Evolutionary conservation across 2,797 vertebrate species (phyloP), one percentile per base, ranked within the genome.

Genomic region (Ibycter americanus): DNA sequence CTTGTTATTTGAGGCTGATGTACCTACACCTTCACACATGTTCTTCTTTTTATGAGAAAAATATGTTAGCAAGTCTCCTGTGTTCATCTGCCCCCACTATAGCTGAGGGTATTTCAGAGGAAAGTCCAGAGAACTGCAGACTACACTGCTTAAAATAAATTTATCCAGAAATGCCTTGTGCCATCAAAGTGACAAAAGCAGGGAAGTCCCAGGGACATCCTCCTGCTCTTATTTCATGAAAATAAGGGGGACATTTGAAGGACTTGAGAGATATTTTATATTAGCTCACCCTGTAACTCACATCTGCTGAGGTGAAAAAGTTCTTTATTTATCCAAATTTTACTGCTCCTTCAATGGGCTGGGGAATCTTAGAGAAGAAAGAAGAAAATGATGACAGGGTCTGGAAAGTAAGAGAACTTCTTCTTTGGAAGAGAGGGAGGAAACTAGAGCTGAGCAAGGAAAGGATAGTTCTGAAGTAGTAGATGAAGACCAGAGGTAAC

Each of bases 11-110:
- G 59, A 73, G 46, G 29, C 5, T 58, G 42, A 68, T 5, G 2
- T 20, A 71, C 13, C 25, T 36, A 40, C 7, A 34, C 0, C 19
- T 49, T 80, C 51, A 65, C 7, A 22, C 2, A 12, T 0, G 1
- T 47, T 67, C 34, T 23, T 62, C 29, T 65, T 84, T 66, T 34
- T 9, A 36, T 21, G 23, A 72, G 42, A 36, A 77, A 83, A 66
- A 26, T 6, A 1, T 4, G 3, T 42, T 52, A 68, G 21, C 12
- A 40, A 36, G 34, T 54, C 29, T 58, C 14, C 51, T 59, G 8
- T 70, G 54, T 15, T 82, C 38, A 49, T 6, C 6, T 85, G 18
- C 23, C 38, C 68, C 80, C 79, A 21, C 25, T 63, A 5, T 4
- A 59, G 25, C 22, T 54, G n/a, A 46, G 47, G 63, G 74, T 19